These are phyloP conservation scores for Drosophila mojavensis DNA, from an alignment of 1,140 invertebrate genomes.

Conservation along the genomic window DNA sequence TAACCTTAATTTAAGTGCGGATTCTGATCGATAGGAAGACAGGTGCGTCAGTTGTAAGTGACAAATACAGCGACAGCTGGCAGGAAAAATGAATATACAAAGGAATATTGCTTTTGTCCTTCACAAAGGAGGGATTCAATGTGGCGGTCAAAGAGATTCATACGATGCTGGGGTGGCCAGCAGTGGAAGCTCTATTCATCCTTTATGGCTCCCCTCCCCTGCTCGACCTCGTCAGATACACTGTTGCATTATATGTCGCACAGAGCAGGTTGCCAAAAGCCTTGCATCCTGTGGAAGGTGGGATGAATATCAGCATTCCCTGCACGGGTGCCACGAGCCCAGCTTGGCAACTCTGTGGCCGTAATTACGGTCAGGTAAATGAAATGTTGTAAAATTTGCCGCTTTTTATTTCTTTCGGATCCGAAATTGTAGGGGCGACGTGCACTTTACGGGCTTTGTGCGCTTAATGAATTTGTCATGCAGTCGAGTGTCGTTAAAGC, in stretches of 20 bases:
- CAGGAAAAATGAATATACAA: neutral
- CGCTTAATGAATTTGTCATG: constrained; percentile 77
- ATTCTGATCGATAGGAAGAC: constrained; percentile 20
- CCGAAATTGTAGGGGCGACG: neutral
- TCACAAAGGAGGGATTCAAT: neutral
- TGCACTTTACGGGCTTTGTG: constrained; percentile 72
- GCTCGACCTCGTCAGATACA: neutral
- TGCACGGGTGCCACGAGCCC: neutral
- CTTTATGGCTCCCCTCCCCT: neutral
- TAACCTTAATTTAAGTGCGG: constrained; percentile 46
- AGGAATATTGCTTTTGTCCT: neutral
- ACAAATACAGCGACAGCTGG: constrained; percentile 14
- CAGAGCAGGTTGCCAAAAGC: neutral
- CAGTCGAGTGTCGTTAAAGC: constrained; percentile 62
- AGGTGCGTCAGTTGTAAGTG: constrained; percentile 12
- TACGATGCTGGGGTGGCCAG: neutral
- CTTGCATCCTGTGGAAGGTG: neutral
- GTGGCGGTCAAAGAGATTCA: no score
- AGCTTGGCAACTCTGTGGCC: constrained; percentile 51
- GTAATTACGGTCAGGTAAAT: constrained; percentile 76
- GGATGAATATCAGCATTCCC: neutral
- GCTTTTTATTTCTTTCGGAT: constrained; percentile 24
- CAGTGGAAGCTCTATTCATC: neutral
- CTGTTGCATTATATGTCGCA: constrained; percentile 1
- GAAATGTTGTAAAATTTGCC: constrained; percentile 69